These are phyloP conservation scores for Leuciscus waleckii DNA, from an alignment of 2,797 vertebrate species.

Conservation along the genomic window DNA sequence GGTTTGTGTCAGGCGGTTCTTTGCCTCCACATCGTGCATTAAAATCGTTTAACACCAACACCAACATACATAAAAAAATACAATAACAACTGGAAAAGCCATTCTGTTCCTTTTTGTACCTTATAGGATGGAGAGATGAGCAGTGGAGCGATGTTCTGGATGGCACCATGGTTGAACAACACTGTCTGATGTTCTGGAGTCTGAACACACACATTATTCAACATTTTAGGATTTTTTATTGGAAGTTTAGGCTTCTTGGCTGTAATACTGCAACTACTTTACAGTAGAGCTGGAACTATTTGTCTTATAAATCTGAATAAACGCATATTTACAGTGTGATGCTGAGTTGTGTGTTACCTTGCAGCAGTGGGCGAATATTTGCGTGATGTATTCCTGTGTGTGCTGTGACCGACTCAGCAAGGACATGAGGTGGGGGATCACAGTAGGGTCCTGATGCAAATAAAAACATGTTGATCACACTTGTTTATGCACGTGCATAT, in stretches of 20 bases:
- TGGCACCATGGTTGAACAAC: constrained; percentile 95
- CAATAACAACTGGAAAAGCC: neutral
- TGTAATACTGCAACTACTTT: neutral
- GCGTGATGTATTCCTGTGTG: constrained; percentile 98
- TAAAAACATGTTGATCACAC: neutral
- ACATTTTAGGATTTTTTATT: neutral
- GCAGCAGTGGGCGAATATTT: constrained; percentile 99
- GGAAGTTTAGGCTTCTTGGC: too few species aligned
- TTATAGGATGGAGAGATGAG: constrained; percentile 86
- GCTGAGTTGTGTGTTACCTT: constrained; percentile 79
- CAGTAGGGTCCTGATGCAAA: constrained; percentile 87
- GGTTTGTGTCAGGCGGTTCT: neutral
- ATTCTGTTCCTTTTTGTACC: constrained; percentile 23
- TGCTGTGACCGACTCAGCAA: constrained; percentile 92
- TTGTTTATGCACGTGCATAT: neutral
- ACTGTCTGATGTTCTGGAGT: constrained; percentile 97
- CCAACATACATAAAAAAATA: neutral
- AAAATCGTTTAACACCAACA: neutral
- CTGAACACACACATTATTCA: constrained; percentile 74
- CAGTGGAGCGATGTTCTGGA: constrained; percentile 95
- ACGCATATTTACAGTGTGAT: neutral
- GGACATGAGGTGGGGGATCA: constrained; percentile 97
- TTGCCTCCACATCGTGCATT: neutral
- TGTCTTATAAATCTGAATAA: neutral
- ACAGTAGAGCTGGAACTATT: neutral